Evolutionary conservation across 92 coral and sea anemone genomes (phyloP), one percentile per base, ranked within the genome.

Genomic region (Heliopora coerulea): DNA sequence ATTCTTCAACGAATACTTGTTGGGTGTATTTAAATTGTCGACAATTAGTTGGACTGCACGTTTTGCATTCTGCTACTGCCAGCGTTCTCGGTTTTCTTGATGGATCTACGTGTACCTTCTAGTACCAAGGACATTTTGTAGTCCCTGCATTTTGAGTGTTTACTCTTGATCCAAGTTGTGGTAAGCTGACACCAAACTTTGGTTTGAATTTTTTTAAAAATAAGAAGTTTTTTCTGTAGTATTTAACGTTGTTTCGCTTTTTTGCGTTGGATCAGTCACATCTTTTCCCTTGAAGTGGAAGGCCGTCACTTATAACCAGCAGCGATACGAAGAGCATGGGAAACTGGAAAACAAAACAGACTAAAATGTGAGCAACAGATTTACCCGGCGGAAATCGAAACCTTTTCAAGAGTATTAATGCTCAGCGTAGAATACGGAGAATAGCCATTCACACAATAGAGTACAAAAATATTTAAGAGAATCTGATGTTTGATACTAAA

Each of bases 91-190:
- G 89, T 33, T 75, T 73, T 0, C 89, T 56, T 3, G 59, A 56
- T 34, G 86, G 73, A 13, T 85, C 57, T 4, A 49, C 73, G 20
- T 81, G 79, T 30, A 20, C 39, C 12, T 7, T 50, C 82, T 79
- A 85, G 59, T 12, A 30, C 89, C 89, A 85, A 0, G 86, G 79
- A 77, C 89, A 85, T 19, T 46, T 35, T 5, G 52, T 75, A 14
- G 82, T 68, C 0, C 83, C 79, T 26, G 79, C 27, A 33, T 27
- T 33, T 24, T 46, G 52, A 2, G 52, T 46, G 52, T 15, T 15
- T n/a, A 8, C 52, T 2, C n/a, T 46, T 2, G 52, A 46, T 46
- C 52, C 52, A 46, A 59, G n/a, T 79, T 77, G 32, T 77, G 46
- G 1, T 66, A 65, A 68, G 50, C 67, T 17, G 20, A 18, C 10